Evolutionary conservation across 2,888 invertebrate genomes (phyloP), one percentile per base, ranked within the genome.

Genomic region (Synergus laeviventris): DNA sequence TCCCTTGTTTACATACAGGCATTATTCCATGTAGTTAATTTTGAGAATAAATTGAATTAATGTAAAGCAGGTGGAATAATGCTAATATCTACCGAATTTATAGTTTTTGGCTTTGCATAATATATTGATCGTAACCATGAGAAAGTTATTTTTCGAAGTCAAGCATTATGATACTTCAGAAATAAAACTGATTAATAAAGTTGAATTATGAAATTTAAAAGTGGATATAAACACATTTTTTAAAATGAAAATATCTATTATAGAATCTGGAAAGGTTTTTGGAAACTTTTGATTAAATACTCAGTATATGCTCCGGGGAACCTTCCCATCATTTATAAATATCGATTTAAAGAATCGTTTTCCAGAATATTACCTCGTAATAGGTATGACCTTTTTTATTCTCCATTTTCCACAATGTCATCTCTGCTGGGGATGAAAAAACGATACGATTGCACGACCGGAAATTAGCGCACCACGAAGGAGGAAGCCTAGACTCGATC

Each of bases 361-460:
- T 66, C 64, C 5, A 66, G 64, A 66, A 66, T 18, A n/a, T 39
- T n/a, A 12, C 18, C 21, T 64, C n/a, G 39, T 64, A 36, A 21
- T 39, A 64, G 39, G 21, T 4, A 64, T 8, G 7, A 42, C n/a
- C 14, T 39, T 66, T 45, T 70, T 49, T 31, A 16, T 66, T 24
- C 7, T 8, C 12, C 2, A 42, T 70, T 49, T 1, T 70, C 24
- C 16, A 70, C 14, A 70, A 45, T 31, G 49, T 45, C 66, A 45
- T 49, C 42, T 45, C 9, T 16, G 16, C 18, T 21, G 12, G 12
- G 42, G 39, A 12, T 42, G 14, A 18, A 66, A 49, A 70, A 70
- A 45, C 45, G 64, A 42, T 21, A 39, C 9, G 42, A 66, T 66
- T 42, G 45, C 45, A 45, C 24, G 66, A 49, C 49, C 70, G 70